Evolutionary conservation across 92 coral and sea anemone genomes (phyloP).

Genomic region (Chrysogorgia sp.): DNA sequence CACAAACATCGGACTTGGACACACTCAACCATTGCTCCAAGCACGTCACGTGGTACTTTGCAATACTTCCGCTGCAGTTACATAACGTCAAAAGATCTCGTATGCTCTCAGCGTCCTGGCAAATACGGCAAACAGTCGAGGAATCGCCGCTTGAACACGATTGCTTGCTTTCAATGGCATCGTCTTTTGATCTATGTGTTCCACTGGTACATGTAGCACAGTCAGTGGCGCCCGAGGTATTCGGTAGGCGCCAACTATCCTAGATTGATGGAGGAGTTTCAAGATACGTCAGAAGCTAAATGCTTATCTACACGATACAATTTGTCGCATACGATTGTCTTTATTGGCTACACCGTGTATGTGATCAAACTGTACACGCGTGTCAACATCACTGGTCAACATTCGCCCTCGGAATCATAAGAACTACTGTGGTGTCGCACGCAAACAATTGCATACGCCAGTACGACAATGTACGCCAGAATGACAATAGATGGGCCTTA

Average conservation of each 20-base stretch:
- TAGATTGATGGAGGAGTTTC: neutral
- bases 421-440: too few species aligned
- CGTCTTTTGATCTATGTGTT: neutral
- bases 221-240: conserved; percentile 10
- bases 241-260: conserved; percentile 7
- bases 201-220: conserved; percentile 6
- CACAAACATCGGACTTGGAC: conserved; percentile 78
- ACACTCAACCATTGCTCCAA: conserved; percentile 89
- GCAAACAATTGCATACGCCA: too few species aligned
- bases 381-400: too few species aligned
- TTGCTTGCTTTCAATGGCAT: neutral
- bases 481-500: too few species aligned
- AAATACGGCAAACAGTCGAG: conserved; percentile 72
- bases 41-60: conserved; percentile 79
- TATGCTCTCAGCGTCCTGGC: conserved; percentile 72
- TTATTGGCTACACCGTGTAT: too few species aligned
- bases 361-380: too few species aligned
- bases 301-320: neutral
- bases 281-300: neutral
- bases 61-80: conserved; percentile 86
- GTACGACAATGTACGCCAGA: too few species aligned
- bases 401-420: too few species aligned
- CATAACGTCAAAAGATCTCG: conserved; percentile 80
- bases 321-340: neutral
- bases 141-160: conserved; percentile 20